A percentile compares a stretch with the other conserved stretches of the same genome.
phyloP scores from a whole-genome alignment of 2,113 vertebrate species.

The Phasianus colchicus region DNA sequence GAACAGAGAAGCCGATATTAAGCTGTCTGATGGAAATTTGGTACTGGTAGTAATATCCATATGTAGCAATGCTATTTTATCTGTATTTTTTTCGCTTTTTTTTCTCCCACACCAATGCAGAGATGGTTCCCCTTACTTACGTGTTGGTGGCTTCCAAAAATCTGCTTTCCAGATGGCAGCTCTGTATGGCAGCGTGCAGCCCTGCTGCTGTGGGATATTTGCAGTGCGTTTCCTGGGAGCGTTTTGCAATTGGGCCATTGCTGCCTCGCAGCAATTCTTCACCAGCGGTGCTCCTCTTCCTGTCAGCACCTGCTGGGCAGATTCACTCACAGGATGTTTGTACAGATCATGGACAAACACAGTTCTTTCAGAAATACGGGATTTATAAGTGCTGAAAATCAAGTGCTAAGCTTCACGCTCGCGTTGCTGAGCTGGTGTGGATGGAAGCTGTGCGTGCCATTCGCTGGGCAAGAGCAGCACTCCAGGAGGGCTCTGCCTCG shows the following conservation, averaged over 20 bases:
- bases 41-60: neutral
- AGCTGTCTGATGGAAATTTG: neutral
- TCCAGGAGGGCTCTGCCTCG: neutral
- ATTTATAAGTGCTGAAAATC: neutral
- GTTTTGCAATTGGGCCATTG: accelerated
- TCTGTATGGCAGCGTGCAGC: neutral
- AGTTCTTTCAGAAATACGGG: neutral
- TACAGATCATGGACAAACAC: neutral
- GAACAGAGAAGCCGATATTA: too few relatives aligned
- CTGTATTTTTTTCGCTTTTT: neutral
- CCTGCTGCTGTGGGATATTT: neutral
- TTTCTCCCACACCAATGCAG: too few relatives aligned
- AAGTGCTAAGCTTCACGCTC: neutral
- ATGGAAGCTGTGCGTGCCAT: neutral
- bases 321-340: neutral
- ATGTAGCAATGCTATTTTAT: neutral
- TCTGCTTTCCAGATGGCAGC: neutral
- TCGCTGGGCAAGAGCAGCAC: neutral
- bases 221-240: accelerated
- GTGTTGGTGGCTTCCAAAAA: neutral
- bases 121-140: neutral
- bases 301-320: neutral
- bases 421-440: neutral
- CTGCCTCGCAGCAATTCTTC: neutral
- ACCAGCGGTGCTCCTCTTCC: too few relatives aligned